Conservation (phyloP, 2,113 vertebrate genomes). For the Lynx canadensis region DNA sequence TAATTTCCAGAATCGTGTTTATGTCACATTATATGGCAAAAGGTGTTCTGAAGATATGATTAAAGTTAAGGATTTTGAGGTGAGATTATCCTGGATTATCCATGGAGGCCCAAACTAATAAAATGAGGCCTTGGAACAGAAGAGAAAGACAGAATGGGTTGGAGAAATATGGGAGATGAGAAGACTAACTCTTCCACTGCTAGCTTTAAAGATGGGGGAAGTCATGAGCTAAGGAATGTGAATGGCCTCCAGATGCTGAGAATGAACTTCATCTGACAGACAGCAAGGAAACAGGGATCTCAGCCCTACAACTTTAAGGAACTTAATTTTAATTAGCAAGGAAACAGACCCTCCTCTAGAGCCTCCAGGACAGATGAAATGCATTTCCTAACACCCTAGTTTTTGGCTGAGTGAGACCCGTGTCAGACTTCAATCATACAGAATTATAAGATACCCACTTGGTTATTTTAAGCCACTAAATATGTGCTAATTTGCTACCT, state of each 20-base stretch:
- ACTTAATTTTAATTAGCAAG: not conserved
- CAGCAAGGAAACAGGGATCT: not conserved
- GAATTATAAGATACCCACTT: not conserved
- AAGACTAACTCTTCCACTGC: accelerated
- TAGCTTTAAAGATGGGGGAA: not conserved
- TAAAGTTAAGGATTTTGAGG: not conserved
- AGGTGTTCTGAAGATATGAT: not conserved
- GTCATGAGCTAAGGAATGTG: not conserved
- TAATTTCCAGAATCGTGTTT: not conserved
- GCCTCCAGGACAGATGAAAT: not conserved
- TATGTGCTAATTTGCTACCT: not conserved
- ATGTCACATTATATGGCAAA: not conserved
- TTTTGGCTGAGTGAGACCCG: not conserved
- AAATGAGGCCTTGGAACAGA: not conserved
- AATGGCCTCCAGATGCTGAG: not conserved
- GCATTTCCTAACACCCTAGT: not conserved
- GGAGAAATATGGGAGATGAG: not conserved
- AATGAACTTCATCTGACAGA: not conserved
- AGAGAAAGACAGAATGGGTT: not conserved
- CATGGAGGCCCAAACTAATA: not conserved
- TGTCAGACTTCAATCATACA: not conserved
- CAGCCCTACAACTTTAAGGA: not conserved
- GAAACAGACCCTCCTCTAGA: not conserved
- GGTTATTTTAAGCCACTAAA: not conserved
- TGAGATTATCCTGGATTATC: not conserved